A percentile compares a stretch with the other conserved stretches of the same genome.
Conservation (phyloP, 2,797 vertebrate species). For the Emydoidea blandingii region DNA sequence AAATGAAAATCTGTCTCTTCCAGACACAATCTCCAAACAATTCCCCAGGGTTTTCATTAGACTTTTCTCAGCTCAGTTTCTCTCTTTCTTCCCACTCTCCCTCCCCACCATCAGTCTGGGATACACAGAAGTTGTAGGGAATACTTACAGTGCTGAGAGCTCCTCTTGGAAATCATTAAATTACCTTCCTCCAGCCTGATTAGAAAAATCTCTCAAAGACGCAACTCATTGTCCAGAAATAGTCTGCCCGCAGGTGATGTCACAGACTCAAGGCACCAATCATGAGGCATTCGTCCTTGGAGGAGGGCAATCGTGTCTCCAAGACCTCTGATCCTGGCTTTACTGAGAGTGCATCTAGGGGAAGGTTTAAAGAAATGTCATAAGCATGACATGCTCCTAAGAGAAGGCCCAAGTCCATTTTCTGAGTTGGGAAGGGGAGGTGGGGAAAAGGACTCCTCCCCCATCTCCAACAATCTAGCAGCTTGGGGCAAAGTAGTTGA, state of each 20-base stretch:
- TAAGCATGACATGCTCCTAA: rapidly evolving
- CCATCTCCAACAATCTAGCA: background rate
- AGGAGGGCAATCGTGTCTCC: background rate
- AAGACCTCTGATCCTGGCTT: background rate
- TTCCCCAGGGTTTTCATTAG: background rate
- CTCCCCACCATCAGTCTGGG: background rate
- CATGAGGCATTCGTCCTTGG: rapidly evolving
- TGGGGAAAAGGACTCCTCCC: background rate
- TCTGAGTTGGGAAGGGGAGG: too few relatives aligned
- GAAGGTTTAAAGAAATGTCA: background rate
- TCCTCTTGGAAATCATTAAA: slow-evolving; percentile 56
- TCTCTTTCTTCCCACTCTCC: background rate
- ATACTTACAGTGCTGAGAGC: slow-evolving; percentile 64
- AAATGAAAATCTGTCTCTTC: background rate
- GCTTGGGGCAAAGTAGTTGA: background rate
- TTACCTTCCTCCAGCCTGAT: background rate
- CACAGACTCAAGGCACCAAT: slow-evolving; percentile 30
- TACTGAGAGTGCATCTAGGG: slow-evolving; percentile 6
- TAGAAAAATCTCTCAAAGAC: slow-evolving; percentile 44
- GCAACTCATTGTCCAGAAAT: slow-evolving; percentile 70
- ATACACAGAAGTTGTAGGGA: background rate
- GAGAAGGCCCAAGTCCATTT: background rate
- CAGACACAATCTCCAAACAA: background rate
- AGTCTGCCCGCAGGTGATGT: slow-evolving; percentile 58
- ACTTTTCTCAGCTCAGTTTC: slow-evolving; percentile 7